A percentile compares a stretch with the other conserved stretches of the same genome.
Conservation (phyloP, 2,888 invertebrate species). For the Troides aeacus region DNA sequence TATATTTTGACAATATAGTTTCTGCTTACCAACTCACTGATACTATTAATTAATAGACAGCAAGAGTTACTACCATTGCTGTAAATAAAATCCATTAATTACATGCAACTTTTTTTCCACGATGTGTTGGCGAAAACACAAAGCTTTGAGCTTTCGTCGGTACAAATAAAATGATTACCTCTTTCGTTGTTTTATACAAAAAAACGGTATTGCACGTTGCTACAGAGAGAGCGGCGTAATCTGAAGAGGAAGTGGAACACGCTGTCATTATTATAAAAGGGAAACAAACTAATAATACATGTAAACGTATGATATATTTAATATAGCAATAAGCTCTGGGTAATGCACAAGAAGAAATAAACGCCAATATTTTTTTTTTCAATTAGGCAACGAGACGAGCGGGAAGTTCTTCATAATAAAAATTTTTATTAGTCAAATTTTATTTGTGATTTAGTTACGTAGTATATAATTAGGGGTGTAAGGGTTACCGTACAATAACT, state of each 20-base stretch:
- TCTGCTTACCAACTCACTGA: too few species aligned
- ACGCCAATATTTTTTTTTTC: too few species aligned
- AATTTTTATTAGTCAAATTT: too few species aligned
- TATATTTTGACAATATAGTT: too few species aligned
- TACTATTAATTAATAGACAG: too few species aligned
- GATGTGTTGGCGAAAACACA: slow-evolving; percentile 16
- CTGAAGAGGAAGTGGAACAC: slow-evolving; percentile 15
- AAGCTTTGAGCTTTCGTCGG: slow-evolving; percentile 25
- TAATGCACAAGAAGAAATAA: not conserved
- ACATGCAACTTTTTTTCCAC: slow-evolving; percentile 7
- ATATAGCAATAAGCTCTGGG: not conserved
- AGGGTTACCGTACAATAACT: too few species aligned
- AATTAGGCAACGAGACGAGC: too few species aligned
- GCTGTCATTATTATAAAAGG: slow-evolving; percentile 17
- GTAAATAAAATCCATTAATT: slow-evolving; percentile 9
- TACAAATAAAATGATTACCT: slow-evolving; percentile 24
- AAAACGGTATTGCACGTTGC: slow-evolving; percentile 7
- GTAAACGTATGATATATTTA: too few species aligned
- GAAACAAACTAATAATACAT: not conserved
- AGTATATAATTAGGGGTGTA: too few species aligned
- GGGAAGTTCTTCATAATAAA: too few species aligned
- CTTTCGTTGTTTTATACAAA: slow-evolving; percentile 10
- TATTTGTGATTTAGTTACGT: too few species aligned
- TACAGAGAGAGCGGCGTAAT: slow-evolving; percentile 10
- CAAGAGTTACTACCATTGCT: not conserved